A percentile compares a stretch with the other conserved stretches of the same genome.
Conservation (phyloP, 2,888 invertebrate species). For the Mantis religiosa region DNA sequence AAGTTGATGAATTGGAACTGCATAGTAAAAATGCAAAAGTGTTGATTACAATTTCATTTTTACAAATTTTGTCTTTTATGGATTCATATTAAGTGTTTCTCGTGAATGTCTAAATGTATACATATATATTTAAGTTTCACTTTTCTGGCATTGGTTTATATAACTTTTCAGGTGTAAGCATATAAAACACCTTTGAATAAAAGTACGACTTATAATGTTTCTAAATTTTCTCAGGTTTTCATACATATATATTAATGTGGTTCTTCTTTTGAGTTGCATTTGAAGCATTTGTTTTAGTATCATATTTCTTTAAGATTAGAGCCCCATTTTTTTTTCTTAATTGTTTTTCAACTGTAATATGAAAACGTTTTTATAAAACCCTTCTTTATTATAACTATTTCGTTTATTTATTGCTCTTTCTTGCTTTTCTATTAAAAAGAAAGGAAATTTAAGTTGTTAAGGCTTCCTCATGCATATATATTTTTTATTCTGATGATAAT, state of each 20-base stretch:
- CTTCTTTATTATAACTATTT: background rate
- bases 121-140: background rate
- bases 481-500: background rate
- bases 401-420: background rate
- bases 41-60: background rate
- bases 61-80: background rate
- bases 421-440: too few species aligned
- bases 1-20: background rate
- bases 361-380: background rate
- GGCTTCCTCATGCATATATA: background rate
- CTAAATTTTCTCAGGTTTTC: background rate
- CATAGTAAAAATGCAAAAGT: background rate
- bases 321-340: background rate
- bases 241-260: background rate
- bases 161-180: background rate
- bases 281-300: background rate
- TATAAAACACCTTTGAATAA: background rate
- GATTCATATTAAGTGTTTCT: too few species aligned
- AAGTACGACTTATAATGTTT: background rate
- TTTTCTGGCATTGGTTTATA: background rate
- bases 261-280: background rate
- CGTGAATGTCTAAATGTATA: too few species aligned
- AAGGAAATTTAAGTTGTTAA: background rate
- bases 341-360: background rate
- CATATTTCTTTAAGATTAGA: background rate